A percentile compares a stretch with the other conserved stretches of the same genome.
These are phyloP conservation scores for Flexamia atlantica DNA, from an alignment of 2,888 invertebrate genomes.

Conservation along the genomic window DNA sequence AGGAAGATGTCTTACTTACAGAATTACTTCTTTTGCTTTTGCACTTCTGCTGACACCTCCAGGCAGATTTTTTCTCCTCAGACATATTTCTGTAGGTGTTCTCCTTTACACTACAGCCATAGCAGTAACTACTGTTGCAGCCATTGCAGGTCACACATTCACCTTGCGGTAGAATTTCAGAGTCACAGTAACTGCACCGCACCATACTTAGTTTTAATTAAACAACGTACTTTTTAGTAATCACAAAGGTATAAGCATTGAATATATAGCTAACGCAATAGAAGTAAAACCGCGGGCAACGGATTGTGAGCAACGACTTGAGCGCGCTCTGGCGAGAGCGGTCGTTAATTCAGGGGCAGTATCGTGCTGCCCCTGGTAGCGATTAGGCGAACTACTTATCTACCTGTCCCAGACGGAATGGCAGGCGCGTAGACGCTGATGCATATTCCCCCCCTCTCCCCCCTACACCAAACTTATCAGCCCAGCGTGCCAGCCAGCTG, in stretches of 20 bases:
- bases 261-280: too few relatives aligned
- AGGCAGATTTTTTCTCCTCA: not conserved
- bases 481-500: too few relatives aligned
- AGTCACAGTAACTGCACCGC: slow-evolving; percentile 21
- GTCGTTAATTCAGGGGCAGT: too few relatives aligned
- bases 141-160: slow-evolving; percentile 1
- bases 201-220: slow-evolving; percentile 22
- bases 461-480: too few relatives aligned
- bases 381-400: too few relatives aligned
- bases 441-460: too few relatives aligned
- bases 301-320: too few relatives aligned
- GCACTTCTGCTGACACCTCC: slow-evolving; percentile 27
- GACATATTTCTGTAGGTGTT: slow-evolving; percentile 9
- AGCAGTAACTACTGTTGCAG: slow-evolving; percentile 25
- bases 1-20: not conserved
- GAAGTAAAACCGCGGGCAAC: too few relatives aligned
- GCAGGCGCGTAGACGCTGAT: too few relatives aligned
- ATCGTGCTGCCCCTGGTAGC: too few relatives aligned
- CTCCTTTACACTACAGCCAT: slow-evolving; percentile 19
- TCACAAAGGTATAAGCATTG: not conserved
- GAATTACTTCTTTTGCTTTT: not conserved
- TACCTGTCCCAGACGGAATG: too few relatives aligned
- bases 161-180: not conserved
- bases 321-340: too few relatives aligned
- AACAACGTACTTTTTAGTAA: not conserved